Evolutionary conservation across 1,140 invertebrate genomes (phyloP), one percentile per base, ranked within the genome.

Genomic region (Ceratosolen fusciceps): DNA sequence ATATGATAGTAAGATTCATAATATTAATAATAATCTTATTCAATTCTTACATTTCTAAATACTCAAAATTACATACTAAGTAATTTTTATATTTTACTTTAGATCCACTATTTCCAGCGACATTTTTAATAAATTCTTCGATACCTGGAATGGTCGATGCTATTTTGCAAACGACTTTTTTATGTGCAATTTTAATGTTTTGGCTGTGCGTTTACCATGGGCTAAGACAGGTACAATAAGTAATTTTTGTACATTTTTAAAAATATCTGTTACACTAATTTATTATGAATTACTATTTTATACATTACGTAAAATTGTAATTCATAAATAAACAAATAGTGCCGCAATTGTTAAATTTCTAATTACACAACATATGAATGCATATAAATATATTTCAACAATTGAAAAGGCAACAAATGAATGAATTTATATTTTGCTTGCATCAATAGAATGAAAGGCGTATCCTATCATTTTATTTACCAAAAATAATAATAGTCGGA

Each of bases 121-220:
- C 94, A 71, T 96, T 99, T 86, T 91, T 99, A 34, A 91, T 97
- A 16, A 95, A 96, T 86, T 97, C 96, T 12, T 97, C 96, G 94
- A 89, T 98, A 76, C 96, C 97, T 0, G 96, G 96, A 60, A 94
- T 98, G 91, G 85, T 98, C 82, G 97, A 99, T 90, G 95, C 96
- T 3, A 85, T 98, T 43, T 94, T 98, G 75, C 98, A 99, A 91
- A 95, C 96, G 0, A 95, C 96, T 5, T 98, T 99, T 90, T 91
- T 99, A 0, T 96, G 94, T 86, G 93, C 93, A 2, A 91, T 99
- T 60, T 91, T 99, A 70, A 92, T 99, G 83, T 99, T 98, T 86
- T 99, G 98, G 98, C 91, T 99, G 19, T 96, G 96, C 84, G 93
- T 97, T 74, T 99, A 98, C 90, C 98, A 99, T 88, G 97, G 97